Conservation (phyloP, 2,888 invertebrate genomes). For the Spisula solida region DNA sequence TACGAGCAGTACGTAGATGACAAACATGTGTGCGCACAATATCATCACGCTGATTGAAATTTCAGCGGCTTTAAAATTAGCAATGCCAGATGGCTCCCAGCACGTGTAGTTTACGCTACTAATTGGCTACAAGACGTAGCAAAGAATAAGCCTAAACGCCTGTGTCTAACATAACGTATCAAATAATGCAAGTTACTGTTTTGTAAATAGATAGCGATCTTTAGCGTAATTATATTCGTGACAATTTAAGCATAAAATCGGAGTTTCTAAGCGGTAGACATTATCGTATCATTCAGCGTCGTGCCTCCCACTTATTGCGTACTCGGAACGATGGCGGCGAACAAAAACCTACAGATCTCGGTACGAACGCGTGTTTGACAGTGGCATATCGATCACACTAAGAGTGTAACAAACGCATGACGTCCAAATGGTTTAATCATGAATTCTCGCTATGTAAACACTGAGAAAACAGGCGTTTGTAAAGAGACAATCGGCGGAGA, state of each 20-base stretch:
- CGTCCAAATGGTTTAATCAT: neutral
- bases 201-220: neutral
- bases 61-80: neutral
- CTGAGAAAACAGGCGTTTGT: neutral
- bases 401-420: neutral
- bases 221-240: neutral
- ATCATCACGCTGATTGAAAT: neutral
- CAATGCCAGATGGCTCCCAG: neutral
- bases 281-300: neutral
- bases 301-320: neutral
- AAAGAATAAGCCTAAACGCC: neutral
- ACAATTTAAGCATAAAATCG: neutral
- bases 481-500: neutral
- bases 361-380: neutral
- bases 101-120: neutral
- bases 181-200: neutral
- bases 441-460: constrained; percentile 1
- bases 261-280: neutral
- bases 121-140: neutral
- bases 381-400: neutral
- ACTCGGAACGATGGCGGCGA: neutral
- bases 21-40: neutral
- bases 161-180: neutral
- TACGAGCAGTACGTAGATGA: neutral
- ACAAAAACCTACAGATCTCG: neutral